Evolutionary conservation across 2,888 invertebrate species (phyloP), one percentile per base, ranked within the genome.

Genomic region (Tiphia femorata): DNA sequence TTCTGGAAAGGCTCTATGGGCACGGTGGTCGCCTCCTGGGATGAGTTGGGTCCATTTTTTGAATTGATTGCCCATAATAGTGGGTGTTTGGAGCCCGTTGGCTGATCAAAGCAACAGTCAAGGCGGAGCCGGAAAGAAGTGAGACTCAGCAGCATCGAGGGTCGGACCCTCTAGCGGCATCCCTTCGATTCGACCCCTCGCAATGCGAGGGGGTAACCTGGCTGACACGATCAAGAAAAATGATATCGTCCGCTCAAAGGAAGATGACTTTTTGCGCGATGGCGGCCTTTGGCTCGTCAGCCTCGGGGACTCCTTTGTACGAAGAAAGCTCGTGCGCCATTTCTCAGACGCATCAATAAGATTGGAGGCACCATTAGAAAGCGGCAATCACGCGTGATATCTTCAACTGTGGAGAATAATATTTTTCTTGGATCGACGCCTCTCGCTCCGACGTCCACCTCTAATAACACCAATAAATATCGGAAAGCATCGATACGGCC

Each of bases 41-140:
- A 63, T 50, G 52, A 61, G 43, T 54, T 10, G 56, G 55, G 56
- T 68, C 68, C 72, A 70, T 70, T 70, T 70, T 70, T 70, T 76
- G 70, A 77, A 82, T 82, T 81, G 80, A 81, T 82, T 77, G 81
- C 79, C 79, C 77, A 79, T 82, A 81, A 81, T 80, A 78, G 79
- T 64, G 77, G 76, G 76, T 77, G 77, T 78, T 78, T 75, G 72
- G 75, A 74, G 62, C 27, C 72, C 69, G 76, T 71, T 73, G 75
- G 72, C 70, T 76, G 77, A 79, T 77, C 78, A 78, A 79, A 79
- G 77, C 73, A 67, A 72, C 75, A 72, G 48, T 55, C 63, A 72
- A 80, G 80, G 81, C 79, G 81, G 81, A 76, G 77, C 67, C 75
- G 75, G 73, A 70, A 79, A 80, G 80, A 79, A 76, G 76, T 72